Evolutionary conservation across 2,888 invertebrate genomes (phyloP).

Genomic region (Chrysomela aeneicollis): DNA sequence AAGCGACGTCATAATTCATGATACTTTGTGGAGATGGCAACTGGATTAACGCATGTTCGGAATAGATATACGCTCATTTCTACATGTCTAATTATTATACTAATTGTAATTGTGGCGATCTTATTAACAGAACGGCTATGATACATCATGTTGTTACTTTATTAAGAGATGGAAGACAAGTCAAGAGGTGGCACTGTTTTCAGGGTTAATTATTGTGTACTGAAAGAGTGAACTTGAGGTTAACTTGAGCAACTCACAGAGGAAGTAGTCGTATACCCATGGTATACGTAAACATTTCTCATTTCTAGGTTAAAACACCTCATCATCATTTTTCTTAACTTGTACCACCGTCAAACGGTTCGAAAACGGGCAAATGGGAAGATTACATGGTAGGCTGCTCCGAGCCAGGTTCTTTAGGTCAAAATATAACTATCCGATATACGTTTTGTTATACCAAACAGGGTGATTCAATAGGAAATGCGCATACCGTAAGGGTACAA

Average conservation of each 20-base stretch:
- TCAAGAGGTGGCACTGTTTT: not conserved
- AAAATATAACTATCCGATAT: too few relatives aligned
- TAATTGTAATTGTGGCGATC: slow-evolving; percentile 16
- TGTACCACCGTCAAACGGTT: too few relatives aligned
- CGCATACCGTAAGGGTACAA: too few relatives aligned
- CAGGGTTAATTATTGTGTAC: slow-evolving; percentile 14
- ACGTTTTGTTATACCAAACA: too few relatives aligned
- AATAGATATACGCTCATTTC: not conserved
- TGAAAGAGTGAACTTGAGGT: slow-evolving; percentile 11
- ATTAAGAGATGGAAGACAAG: not conserved
- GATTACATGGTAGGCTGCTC: too few relatives aligned
- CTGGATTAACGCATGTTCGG: not conserved
- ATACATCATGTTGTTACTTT: slow-evolving; percentile 8
- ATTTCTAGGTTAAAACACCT: not conserved
- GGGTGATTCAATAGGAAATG: too few relatives aligned
- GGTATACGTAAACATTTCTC: too few relatives aligned
- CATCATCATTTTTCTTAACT: too few relatives aligned
- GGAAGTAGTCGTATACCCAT: slow-evolving; percentile 13
- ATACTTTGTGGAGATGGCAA: too few relatives aligned
- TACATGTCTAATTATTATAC: slow-evolving; percentile 1
- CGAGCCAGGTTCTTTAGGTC: too few relatives aligned
- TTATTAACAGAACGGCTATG: slow-evolving; percentile 14
- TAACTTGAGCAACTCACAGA: slow-evolving; percentile 10
- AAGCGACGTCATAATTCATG: too few relatives aligned
- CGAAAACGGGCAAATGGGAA: too few relatives aligned